Percentiles rank a stretch among this genome's conserved stretches.
These are phyloP conservation scores for Sandelia bainsii DNA, from an alignment of 2,797 vertebrate species.

Conservation along the genomic window DNA sequence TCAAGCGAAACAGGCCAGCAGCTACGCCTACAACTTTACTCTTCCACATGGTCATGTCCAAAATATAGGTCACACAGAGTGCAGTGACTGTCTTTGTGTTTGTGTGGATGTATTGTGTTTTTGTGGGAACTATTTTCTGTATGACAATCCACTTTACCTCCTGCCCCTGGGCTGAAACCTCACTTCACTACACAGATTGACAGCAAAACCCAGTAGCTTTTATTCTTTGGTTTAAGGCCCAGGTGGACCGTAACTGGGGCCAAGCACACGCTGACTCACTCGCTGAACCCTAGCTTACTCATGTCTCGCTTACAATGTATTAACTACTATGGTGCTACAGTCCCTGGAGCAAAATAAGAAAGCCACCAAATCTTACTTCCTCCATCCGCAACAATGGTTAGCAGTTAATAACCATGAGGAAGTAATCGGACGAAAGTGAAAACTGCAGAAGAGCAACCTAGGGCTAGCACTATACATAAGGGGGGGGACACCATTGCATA, in stretches of 20 bases:
- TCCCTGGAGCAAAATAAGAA: constrained; percentile 35
- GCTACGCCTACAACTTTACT: constrained; percentile 64
- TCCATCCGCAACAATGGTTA: constrained; percentile 25
- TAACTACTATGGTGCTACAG: constrained; percentile 5
- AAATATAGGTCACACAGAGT: constrained; percentile 74
- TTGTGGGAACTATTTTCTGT: constrained; percentile 16
- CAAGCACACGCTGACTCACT: constrained; percentile 35
- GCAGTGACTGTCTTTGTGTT: constrained; percentile 47
- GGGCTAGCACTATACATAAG: constrained; percentile 2
- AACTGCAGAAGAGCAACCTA: constrained; percentile 13
- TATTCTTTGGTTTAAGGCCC: constrained; percentile 48
- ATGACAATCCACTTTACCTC: constrained; percentile 31
- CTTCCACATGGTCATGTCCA: constrained; percentile 57
- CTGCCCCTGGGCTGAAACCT: constrained; percentile 22
- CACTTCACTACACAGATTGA: constrained; percentile 28
- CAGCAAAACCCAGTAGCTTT: constrained; percentile 38
- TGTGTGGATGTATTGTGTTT: not conserved
- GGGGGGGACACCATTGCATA: constrained; percentile 10
- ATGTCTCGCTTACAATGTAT: constrained; percentile 30
- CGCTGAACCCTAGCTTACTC: constrained; percentile 32
- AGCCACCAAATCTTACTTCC: constrained; percentile 17
- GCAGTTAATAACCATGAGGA: constrained; percentile 43
- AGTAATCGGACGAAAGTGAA: constrained; percentile 25
- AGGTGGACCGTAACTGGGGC: constrained; percentile 52
- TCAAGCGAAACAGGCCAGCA: constrained; percentile 68